Evolutionary conservation across 2,797 vertebrate genomes (phyloP), one percentile per base, ranked within the genome.

Genomic region (Pseudochaenichthys georgianus): DNA sequence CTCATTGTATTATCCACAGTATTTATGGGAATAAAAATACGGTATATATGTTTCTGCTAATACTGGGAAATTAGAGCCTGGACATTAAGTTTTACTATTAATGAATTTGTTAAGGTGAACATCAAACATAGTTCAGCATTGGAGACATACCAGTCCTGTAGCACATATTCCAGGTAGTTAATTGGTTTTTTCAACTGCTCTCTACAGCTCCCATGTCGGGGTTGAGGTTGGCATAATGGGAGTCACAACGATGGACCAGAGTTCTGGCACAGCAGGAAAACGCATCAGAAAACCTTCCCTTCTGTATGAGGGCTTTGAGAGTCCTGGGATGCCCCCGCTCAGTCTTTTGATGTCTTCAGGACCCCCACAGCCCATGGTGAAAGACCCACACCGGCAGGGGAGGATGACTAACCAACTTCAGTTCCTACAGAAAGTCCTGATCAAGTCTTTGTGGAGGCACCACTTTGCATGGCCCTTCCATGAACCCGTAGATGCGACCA

Each of bases 401-500:
- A 93, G 96, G 60, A 93, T 97, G 83, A 99, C 97, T 71, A 98
- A 99, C 89, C 97, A 99, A 70, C 93, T 99, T 31, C 97, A 98
- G 83, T 99, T 97, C 69, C 94, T 99, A 52, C 97, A 98, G 89
- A 98, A 97, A 78, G 96, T 95, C 80, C 92, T 98, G 60, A 95
- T 98, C 89, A 98, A 98, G 78, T 97, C 97, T 0, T 75, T 99
- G 17, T 99, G 97, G 97, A 96, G 97, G 51, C 97, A 99, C 67
- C 97, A 98, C 89, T 99, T 98, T 9, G 97, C 97, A 0, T 98
- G 97, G 97, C 97, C 97, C 0, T 99, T 99, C 75, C 96, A 98
- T 1, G 96, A 98, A 69, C 97, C 97, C 0, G 97, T 99, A 12
- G 97, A 99, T 2, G 95, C 97, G 0, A 73, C 85, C 83, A 98